Evolutionary conservation across 2,797 vertebrate species (phyloP).

Genomic region (Poeciliopsis infans): DNA sequence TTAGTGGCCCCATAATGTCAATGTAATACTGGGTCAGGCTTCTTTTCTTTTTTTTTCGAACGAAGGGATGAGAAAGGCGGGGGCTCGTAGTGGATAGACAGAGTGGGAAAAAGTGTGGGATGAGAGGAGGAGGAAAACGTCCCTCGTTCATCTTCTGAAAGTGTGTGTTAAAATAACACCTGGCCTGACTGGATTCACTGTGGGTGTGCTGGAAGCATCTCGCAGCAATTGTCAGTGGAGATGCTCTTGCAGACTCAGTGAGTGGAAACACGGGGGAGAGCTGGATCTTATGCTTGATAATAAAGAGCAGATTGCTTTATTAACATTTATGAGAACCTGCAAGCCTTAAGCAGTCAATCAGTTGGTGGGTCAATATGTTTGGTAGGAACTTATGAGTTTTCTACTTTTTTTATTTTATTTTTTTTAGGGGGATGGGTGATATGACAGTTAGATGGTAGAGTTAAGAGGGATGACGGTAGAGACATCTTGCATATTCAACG

Average conservation of each 20-base stretch:
- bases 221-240: constrained; percentile 62
- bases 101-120: constrained; percentile 48
- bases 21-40: constrained; percentile 80
- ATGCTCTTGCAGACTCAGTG: constrained; percentile 5
- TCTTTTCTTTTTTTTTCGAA: constrained; percentile 48
- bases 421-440: constrained; percentile 12
- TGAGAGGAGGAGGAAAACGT: constrained; percentile 64
- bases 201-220: constrained; percentile 70
- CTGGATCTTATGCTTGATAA: constrained; percentile 5
- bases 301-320: constrained; percentile 17
- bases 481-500: constrained; percentile 83
- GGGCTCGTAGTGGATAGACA: constrained; percentile 42
- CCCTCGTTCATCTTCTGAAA: constrained; percentile 78
- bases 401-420: not conserved
- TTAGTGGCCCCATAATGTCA: constrained; percentile 82
- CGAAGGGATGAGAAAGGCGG: constrained; percentile 61
- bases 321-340: constrained; percentile 34
- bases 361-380: constrained; percentile 34
- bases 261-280: constrained; percentile 5
- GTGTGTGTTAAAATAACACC: constrained; percentile 77
- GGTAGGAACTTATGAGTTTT: constrained; percentile 45
- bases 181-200: constrained; percentile 69
- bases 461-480: constrained; percentile 68
- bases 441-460: constrained; percentile 52
- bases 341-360: constrained; percentile 48